Percentiles rank a stretch among this genome's conserved stretches.
phyloP scores from a whole-genome alignment of 1,140 invertebrate species.

The Pentalonia nigronervosa region DNA sequence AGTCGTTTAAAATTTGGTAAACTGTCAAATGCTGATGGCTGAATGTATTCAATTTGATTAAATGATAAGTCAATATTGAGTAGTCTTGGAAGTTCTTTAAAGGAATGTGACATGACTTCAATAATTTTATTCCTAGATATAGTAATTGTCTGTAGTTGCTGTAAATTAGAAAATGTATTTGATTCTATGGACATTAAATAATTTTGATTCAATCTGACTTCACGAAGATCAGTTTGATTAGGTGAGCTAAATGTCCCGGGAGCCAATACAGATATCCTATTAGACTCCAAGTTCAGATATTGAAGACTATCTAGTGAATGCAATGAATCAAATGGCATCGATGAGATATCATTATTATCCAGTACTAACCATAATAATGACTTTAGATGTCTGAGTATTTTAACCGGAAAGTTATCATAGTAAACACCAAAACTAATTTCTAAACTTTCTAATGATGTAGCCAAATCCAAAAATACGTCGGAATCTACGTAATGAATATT shows the following conservation, averaged over 20 bases:
- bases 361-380: conserved; percentile 84
- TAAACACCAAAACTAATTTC: conserved; percentile 86
- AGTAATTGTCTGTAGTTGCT: conserved; percentile 74
- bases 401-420: conserved; percentile 78
- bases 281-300: conserved; percentile 87
- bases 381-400: conserved; percentile 74
- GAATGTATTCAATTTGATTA: conserved; percentile 72
- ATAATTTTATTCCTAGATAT: conserved; percentile 76
- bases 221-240: conserved; percentile 76
- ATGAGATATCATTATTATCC: conserved; percentile 86
- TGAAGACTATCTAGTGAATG: conserved; percentile 76
- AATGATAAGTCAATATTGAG: conserved; percentile 75
- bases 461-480: conserved; percentile 77
- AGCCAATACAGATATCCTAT: conserved; percentile 74
- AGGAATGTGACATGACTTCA: conserved; percentile 68
- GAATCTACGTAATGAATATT: conserved; percentile 79
- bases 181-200: conserved; percentile 70
- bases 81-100: conserved; percentile 73
- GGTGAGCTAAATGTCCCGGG: conserved; percentile 73
- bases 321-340: conserved; percentile 70
- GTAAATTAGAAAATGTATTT: conserved; percentile 72
- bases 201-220: conserved; percentile 80
- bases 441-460: conserved; percentile 78
- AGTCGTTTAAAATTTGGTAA: conserved; percentile 74
- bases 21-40: conserved; percentile 71